Base-by-base conservation (phyloP, 2,888 invertebrate species). In the Drosophila sordidula region DNA sequence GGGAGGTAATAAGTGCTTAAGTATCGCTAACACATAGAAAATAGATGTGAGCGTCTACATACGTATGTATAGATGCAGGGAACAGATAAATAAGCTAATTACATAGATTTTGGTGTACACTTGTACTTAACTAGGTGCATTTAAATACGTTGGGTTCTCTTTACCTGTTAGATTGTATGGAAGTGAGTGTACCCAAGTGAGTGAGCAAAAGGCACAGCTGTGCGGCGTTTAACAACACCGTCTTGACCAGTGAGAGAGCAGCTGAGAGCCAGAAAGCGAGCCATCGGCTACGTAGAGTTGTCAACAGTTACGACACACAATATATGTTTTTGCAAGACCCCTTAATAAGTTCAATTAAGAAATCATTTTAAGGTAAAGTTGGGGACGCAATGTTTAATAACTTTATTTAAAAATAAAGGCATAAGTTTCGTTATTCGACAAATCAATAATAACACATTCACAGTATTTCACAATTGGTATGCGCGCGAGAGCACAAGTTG, bases 221-320 rank as follows among this genome's bases (percentile, higher is more conserved):
- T 70, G 73, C 45, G 38, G 41, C 57, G 75, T 71, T 78, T 76
- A 77, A 52, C 80, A 87, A 68, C 85, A 81, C 76, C 49, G 77
- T 42, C 52, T 63, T 63, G 25, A 14, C n/a, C 25, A 12, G 11
- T 4, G 8, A 12, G 58, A 59, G 41, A 52, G 56, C 56, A 39
- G 47, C 59, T 66, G 45, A 63, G 70, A 55, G 63, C 3, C 9
- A 6, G 3, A 38, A 14, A 38, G 38, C 25, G 34, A 14, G 22
- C 38, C 25, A 38, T 6, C 8, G 36, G 8, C 5, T 1, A 14
- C 2, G 4, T 42, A 85, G 80, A 56, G 85, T n/a, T 85, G 77
- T 39, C 75, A 70, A 1, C 59, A 46, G 34, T 18, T 38, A 0
- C 26, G 22, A 9, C 0, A n/a, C 2, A 4, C 4, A 16, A 3